Base-by-base conservation (phyloP, 2,797 vertebrate species). In the Mormyrops attenuatus region DNA sequence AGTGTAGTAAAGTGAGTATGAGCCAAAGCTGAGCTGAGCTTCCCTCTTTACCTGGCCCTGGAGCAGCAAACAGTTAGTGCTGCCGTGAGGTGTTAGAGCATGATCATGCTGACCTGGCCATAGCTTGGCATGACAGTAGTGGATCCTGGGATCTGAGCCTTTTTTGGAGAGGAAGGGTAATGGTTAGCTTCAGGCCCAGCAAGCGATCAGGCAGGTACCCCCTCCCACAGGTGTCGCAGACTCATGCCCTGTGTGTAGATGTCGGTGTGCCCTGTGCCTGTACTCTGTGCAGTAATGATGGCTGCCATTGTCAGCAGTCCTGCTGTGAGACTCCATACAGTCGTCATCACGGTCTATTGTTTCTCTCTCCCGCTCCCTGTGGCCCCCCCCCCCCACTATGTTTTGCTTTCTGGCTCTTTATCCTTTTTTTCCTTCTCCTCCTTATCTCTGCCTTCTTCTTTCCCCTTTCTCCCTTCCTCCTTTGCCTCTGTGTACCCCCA, bases 401-500 rank as follows among this genome's bases (percentile, higher is more conserved):
- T 15, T 13, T 38, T 85, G 9, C 5, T 22, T 55, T 49, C 41
- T 22, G n/a, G 57, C 11, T 26, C 3, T 82, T 30, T 86, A 38
- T 50, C 52, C 85, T 26, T 85, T 44, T 73, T 69, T 17, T 86
- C 77, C 94, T 97, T 88, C 34, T 90, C 34, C 89, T 94, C 95
- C 94, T 96, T 94, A 95, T 93, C 95, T 94, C 94, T 95, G 95
- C 95, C 95, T 95, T 95, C 95, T 94, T 95, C 95, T 93, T 94
- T 91, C 91, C 90, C 91, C 87, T 92, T 53, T 47, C 30, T 44
- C 38, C 53, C 38, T 57, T 89, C 15, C n/a, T 47, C 22, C 20
- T 92, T 92, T 90, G 91, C 90, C 89, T 86, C 77, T 73, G 26
- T 87, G 91, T 88, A 87, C 88, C 88, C 55, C 91, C 91, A 93